Evolutionary conservation across 2,888 invertebrate genomes (phyloP).

Genomic region (Leistus spinibarbis): DNA sequence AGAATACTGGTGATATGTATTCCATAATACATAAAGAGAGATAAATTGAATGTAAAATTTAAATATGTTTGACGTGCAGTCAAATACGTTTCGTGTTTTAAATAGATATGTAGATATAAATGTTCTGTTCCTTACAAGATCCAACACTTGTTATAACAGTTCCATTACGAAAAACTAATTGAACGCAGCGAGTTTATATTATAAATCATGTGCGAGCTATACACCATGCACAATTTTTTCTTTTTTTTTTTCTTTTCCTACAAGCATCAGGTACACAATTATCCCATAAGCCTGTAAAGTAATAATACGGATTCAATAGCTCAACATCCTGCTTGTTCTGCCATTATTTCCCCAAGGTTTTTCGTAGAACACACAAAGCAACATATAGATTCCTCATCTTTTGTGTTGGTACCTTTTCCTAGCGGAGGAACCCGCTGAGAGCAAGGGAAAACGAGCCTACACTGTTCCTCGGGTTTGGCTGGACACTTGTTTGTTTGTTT

Average conservation of each 20-base stretch:
- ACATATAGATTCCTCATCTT: not conserved
- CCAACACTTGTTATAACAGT: not conserved
- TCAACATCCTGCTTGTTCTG: not conserved
- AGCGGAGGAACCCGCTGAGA: not conserved
- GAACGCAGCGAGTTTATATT: not conserved
- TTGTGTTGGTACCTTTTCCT: not conserved
- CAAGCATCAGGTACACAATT: not conserved
- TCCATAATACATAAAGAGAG: no score
- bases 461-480: not conserved
- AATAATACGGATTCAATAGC: not conserved
- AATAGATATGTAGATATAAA: no score
- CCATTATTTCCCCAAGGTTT: not conserved
- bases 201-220: not conserved
- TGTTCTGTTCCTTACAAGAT: no score
- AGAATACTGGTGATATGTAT: no score
- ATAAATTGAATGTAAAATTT: no score
- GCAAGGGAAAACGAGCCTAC: not conserved
- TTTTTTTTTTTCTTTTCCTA: no score
- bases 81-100: no score
- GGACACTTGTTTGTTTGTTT: not conserved
- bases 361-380: not conserved
- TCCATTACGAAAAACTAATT: not conserved
- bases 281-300: not conserved
- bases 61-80: no score
- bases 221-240: not conserved